Base-by-base conservation (phyloP, 2,888 invertebrate genomes). In the Spatulosminthurus flaviceps region DNA sequence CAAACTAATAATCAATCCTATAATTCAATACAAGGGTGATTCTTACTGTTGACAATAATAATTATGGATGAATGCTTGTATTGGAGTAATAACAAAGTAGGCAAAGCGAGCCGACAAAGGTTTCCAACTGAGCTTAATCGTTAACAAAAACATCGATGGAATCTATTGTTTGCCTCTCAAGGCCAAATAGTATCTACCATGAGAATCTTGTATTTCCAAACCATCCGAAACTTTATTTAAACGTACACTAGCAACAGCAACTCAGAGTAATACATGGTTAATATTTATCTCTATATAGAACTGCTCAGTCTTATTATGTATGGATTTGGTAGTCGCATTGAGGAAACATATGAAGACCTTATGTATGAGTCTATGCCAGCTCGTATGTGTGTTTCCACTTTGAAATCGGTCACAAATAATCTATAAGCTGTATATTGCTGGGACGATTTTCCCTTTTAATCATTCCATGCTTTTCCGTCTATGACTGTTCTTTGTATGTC, bases 61-160 rank as follows among this genome's bases (percentile, higher is more conserved):
- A 83, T 83, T 81, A 83, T 81, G 77, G 80, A 78, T 80, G 80
- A 72, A 76, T 79, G 76, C 78, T 61, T 79, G 78, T 79, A 81
- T 79, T 81, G 79, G 78, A 80, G 81, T 78, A 79, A 79, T 77
- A 80, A 79, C 79, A 79, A 80, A 80, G 78, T 78, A 80, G 80
- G 77, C 78, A 79, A 81, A 81, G 81, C 26, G 77, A 80, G 81
- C 83, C 83, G 83, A 83, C 83, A 83, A 83, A 83, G 81, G 83
- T 73, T 78, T 60, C 83, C 82, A 80, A 80, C 83, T 82, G 83
- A 79, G 83, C 82, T 70, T 82, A 82, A 83, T 83, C 83, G 82
- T 81, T 80, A 81, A 80, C 77, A 82, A 82, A 83, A 82, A 81
- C 80, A 83, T 82, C 78, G 82, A 80, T 81, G 80, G 83, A 83